Conservation (phyloP, 2,797 vertebrate species). For the Parotocinclus haroldoi region DNA sequence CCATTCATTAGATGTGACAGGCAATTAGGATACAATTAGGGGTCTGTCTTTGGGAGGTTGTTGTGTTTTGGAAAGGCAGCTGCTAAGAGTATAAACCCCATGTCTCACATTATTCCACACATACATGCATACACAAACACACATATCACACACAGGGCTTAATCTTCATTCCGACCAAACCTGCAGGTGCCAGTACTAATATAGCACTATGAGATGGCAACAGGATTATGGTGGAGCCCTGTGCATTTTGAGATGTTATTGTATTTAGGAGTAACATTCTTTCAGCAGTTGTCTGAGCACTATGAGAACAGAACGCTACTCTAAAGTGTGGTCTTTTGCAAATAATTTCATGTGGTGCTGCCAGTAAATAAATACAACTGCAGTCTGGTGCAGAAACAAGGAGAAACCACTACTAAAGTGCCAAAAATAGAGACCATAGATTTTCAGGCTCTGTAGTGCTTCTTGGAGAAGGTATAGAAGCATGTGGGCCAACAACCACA, state of each 20-base stretch:
- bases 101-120: not conserved
- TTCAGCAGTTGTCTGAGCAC: not conserved
- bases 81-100: constrained; percentile 25
- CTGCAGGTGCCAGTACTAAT: constrained; percentile 24
- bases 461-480: no score
- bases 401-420: no score
- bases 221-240: constrained; percentile 20
- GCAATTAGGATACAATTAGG: constrained; percentile 3
- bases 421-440: no score
- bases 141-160: constrained; percentile 26
- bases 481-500: no score
- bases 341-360: no score
- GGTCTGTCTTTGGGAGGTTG: not conserved
- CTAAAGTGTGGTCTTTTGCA: no score
- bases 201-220: not conserved
- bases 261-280: constrained; percentile 10
- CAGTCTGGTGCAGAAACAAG: no score
- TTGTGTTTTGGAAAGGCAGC: constrained; percentile 26
- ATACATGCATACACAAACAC: constrained; percentile 15
- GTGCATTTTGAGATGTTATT: constrained; percentile 13
- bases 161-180: constrained; percentile 27
- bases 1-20: constrained; percentile 7
- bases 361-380: no score
- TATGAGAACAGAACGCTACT: no score
- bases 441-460: no score